Evolutionary conservation across 1,140 invertebrate genomes (phyloP).

Genomic region (Lordiphosa collinella): DNA sequence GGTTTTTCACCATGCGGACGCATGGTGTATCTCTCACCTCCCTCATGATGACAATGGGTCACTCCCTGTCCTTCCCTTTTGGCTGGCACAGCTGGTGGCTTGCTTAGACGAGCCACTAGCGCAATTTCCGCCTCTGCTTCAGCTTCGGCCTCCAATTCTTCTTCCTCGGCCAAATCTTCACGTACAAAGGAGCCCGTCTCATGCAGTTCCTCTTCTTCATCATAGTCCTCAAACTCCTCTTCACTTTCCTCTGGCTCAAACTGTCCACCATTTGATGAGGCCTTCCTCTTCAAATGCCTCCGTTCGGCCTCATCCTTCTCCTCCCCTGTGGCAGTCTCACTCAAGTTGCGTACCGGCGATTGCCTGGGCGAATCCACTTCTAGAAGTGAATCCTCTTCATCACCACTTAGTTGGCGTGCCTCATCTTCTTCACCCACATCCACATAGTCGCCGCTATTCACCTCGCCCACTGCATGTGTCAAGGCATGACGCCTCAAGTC

Average conservation of each 20-base stretch:
- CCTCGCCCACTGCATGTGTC: constrained; percentile 91
- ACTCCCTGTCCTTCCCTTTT: constrained; percentile 80
- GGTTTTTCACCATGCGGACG: constrained; percentile 79
- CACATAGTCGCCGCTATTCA: constrained; percentile 85
- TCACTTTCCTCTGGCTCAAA: constrained; percentile 70
- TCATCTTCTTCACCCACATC: constrained; percentile 84
- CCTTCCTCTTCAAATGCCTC: constrained; percentile 60
- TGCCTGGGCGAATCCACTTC: constrained; percentile 83
- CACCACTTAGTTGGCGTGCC: constrained; percentile 77
- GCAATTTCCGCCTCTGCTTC: constrained; percentile 59
- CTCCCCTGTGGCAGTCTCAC: constrained; percentile 68
- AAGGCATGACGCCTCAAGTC: constrained; percentile 90
- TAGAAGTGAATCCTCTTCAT: constrained; percentile 82
- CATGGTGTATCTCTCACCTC: constrained; percentile 85
- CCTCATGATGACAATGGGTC: constrained; percentile 85
- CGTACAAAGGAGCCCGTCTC: constrained; percentile 21
- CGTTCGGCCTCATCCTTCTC: constrained; percentile 52
- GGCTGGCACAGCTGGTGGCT: neutral
- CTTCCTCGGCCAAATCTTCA: constrained; percentile 51
- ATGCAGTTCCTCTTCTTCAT: constrained; percentile 72
- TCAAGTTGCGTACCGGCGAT: constrained; percentile 81
- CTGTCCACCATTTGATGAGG: constrained; percentile 11
- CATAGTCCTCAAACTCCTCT: constrained; percentile 69
- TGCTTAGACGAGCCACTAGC: constrained; percentile 44
- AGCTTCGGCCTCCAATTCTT: constrained; percentile 55